Evolutionary conservation across 2,888 invertebrate genomes (phyloP), one percentile per base, ranked within the genome.

Genomic region (Orgyia antiqua): DNA sequence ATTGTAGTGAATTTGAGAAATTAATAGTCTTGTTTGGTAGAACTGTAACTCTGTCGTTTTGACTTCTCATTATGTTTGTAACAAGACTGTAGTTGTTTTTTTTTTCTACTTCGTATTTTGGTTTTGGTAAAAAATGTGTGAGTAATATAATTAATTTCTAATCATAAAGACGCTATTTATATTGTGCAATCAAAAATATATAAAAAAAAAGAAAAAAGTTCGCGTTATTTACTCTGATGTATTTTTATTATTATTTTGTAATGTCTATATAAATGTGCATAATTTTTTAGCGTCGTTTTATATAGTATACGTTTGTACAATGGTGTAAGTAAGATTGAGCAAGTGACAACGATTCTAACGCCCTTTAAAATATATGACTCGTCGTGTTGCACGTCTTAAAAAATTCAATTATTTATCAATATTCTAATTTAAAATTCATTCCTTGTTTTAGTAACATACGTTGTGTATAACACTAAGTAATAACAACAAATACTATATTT

Each of bases 361-460:
- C 35, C 33, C 32, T 40, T 39, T 32, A 35, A 39, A n/a, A n/a
- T 32, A 43, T 27, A 29, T 38, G 34, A 39, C 33, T 42, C 24
- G 40, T 53, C 38, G 39, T 38, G 38, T 39, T 24, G 41, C 44
- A 43, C 44, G 54, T 50, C 39, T 44, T 34, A 60, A 9, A 56
- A 56, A 58, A 55, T 64, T 64, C 67, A 58, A 61, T 60, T 64
- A 54, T 52, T 53, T 60, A 58, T 55, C 62, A 55, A 59, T 59
- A 58, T 36, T 44, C 47, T 59, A 57, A 40, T 33, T 41, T 23
- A 23, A 45, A 69, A 71, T 77, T 73, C 82, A 82, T 83, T 83
- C 82, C 82, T 82, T 70, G 59, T 68, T 66, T 68, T 76, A 74
- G 67, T 64, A 62, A 58, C 67, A 67, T 55, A 51, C 60, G 66